phyloP scores from a whole-genome alignment of 2,113 vertebrate genomes.

The Ictalurus punctatus region DNA sequence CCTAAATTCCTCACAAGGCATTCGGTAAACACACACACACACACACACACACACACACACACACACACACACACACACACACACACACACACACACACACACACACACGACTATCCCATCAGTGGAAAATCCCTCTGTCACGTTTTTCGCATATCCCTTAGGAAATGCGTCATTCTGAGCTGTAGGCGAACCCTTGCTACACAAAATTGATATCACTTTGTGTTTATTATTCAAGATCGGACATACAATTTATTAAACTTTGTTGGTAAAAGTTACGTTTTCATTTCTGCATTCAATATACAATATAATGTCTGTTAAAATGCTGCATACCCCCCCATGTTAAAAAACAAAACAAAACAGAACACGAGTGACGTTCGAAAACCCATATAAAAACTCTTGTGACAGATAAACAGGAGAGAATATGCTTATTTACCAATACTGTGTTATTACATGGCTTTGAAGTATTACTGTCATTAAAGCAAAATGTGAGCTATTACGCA shows the following conservation, averaged over 20 bases:
- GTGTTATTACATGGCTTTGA: conserved; percentile 37
- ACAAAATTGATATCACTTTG: conserved; percentile 29
- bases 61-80: conserved; percentile 34
- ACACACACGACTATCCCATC: background rate
- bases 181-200: conserved; percentile 25
- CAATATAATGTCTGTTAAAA: background rate
- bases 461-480: conserved; percentile 45
- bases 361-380: no score
- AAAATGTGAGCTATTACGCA: conserved; percentile 33
- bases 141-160: conserved; percentile 8
- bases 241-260: conserved; percentile 2
- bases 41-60: conserved; percentile 20
- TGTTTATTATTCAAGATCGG: conserved; percentile 32
- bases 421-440: conserved; percentile 47
- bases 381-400: conserved; percentile 37
- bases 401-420: conserved; percentile 42
- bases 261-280: conserved; percentile 1
- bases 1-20: background rate
- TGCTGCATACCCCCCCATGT: background rate
- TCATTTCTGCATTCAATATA: background rate
- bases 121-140: conserved; percentile 14
- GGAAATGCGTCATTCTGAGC: conserved; percentile 41
- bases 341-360: background rate
- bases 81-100: conserved; percentile 26
- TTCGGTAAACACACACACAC: background rate